Evolutionary conservation across 2,797 vertebrate genomes (phyloP).

Genomic region (Myripristis jacobus): DNA sequence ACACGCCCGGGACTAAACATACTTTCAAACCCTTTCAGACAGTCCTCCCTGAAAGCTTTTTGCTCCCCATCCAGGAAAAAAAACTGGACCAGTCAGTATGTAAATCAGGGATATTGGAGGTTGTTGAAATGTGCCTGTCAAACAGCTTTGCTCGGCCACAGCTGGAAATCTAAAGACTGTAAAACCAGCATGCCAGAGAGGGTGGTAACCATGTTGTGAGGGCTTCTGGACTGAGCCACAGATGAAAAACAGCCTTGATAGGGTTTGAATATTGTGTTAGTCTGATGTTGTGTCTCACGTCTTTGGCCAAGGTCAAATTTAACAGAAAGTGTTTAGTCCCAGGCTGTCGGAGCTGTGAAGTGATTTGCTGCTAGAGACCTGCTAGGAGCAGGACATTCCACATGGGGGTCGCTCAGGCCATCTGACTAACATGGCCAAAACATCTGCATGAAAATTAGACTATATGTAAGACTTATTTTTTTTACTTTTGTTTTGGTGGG

Average conservation of each 20-base stretch:
- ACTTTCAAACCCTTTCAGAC: conserved; percentile 11
- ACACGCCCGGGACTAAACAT: conserved; percentile 31
- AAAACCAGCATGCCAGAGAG: too few relatives aligned
- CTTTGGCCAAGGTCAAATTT: conserved; percentile 12
- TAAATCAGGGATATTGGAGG: not conserved
- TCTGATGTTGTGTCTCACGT: not conserved
- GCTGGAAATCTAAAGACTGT: too few relatives aligned
- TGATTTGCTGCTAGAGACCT: conserved; percentile 72
- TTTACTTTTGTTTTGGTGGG: conserved; percentile 48
- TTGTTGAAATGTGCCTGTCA: too few relatives aligned
- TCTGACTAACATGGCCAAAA: conserved; percentile 63
- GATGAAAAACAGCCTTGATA: too few relatives aligned
- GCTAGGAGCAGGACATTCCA: conserved; percentile 96
- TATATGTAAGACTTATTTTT: conserved; percentile 59
- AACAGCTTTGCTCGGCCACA: too few relatives aligned
- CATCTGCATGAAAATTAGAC: conserved; percentile 69
- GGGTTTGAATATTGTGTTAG: not conserved
- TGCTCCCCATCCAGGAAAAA: conserved; percentile 22
- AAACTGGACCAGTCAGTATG: not conserved
- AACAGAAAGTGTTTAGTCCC: conserved; percentile 32
- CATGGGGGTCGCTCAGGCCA: conserved; percentile 79
- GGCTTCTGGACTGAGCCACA: too few relatives aligned
- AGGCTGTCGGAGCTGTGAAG: conserved; percentile 44
- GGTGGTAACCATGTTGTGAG: too few relatives aligned
- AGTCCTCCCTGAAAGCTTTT: conserved; percentile 15